phyloP scores from a whole-genome alignment of 2,113 vertebrate species.

The Amblyornis subalaris region DNA sequence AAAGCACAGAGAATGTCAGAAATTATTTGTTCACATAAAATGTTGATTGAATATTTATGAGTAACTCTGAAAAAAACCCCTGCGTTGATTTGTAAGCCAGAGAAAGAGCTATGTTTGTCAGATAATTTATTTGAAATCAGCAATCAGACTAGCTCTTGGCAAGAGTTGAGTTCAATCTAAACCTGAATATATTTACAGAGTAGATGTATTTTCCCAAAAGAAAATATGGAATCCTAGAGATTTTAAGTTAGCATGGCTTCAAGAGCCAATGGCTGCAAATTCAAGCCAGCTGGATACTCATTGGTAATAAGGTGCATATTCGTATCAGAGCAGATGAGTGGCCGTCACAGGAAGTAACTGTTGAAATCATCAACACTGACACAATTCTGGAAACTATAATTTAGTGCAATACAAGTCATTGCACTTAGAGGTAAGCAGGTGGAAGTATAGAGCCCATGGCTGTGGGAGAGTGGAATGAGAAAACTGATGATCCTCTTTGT shows the following conservation, averaged over 20 bases:
- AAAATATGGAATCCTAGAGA: not conserved
- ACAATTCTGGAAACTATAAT: not conserved
- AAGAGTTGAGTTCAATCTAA: not conserved
- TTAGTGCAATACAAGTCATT: not conserved
- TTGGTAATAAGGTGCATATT: not conserved
- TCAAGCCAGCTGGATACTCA: not conserved
- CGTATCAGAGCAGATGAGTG: not conserved
- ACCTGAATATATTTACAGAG: not conserved
- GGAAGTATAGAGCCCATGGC: accelerated
- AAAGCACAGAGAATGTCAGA: not conserved
- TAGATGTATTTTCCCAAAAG: not conserved
- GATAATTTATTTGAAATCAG: not conserved
- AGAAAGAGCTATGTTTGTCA: not conserved
- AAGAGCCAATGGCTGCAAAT: not conserved
- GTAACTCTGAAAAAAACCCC: not conserved
- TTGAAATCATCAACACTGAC: not conserved
- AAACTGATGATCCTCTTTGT: not conserved
- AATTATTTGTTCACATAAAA: not conserved
- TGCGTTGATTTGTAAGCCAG: not conserved
- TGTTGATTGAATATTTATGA: not conserved
- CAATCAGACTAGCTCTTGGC: not conserved
- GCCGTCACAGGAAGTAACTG: not conserved
- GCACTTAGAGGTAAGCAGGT: not conserved
- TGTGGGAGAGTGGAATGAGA: not conserved
- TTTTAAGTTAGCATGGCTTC: not conserved